Conservation (phyloP, 2,797 vertebrate species). For the Megaceryle alcyon region DNA sequence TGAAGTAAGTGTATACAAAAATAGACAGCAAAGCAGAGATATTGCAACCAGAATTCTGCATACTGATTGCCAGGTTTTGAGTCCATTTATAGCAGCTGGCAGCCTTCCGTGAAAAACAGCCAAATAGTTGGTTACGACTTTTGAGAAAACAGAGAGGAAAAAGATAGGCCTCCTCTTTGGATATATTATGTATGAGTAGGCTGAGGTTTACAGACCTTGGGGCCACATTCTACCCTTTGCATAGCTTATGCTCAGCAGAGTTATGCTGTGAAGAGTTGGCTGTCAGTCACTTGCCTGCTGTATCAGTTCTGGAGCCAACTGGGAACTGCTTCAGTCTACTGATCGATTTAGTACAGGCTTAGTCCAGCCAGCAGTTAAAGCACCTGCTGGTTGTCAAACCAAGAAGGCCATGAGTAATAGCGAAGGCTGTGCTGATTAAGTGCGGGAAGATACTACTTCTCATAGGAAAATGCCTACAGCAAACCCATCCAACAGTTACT, state of each 20-base stretch:
- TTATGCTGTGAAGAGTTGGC: neutral
- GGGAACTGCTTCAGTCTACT: neutral
- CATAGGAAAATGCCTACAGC: neutral
- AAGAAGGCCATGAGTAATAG: neutral
- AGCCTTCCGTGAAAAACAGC: neutral
- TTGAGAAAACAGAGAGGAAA: neutral
- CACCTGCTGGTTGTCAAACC: neutral
- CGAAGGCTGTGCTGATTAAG: neutral
- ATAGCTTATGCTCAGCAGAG: neutral
- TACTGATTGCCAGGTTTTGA: conserved; percentile 1
- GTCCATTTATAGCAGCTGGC: conserved; percentile 9
- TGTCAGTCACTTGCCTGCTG: neutral
- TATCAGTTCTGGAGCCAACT: neutral
- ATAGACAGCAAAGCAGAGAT: neutral
- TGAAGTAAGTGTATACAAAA: neutral
- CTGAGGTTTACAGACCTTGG: neutral
- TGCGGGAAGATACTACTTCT: neutral
- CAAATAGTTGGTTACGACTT: conserved; percentile 15
- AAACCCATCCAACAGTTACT: neutral
- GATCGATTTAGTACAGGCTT: neutral
- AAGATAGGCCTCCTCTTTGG: neutral
- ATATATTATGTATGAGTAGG: neutral
- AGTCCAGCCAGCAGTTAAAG: neutral
- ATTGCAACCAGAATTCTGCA: neutral
- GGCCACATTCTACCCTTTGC: neutral